Evolutionary conservation across 2,113 vertebrate species (phyloP).

Genomic region (Epinephelus moara): DNA sequence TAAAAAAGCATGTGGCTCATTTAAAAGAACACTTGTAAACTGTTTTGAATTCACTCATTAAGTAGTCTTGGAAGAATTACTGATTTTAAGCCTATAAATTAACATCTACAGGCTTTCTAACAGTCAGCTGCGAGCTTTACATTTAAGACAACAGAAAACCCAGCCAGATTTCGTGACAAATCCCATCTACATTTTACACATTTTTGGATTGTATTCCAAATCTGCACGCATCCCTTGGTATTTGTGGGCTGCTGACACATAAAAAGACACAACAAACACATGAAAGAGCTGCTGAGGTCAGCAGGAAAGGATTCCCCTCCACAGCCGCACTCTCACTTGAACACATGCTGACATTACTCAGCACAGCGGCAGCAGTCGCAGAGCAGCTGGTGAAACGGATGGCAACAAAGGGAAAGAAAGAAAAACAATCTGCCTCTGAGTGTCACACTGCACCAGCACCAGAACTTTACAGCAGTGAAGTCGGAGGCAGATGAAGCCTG

Average conservation of each 20-base stretch:
- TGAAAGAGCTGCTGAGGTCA: constrained; percentile 60
- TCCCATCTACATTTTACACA: neutral
- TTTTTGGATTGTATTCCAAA: neutral
- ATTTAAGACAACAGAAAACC: neutral
- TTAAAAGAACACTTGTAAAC: neutral
- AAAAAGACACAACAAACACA: constrained; percentile 20
- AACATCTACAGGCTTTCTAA: neutral
- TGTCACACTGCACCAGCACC: constrained; percentile 2
- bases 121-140: neutral
- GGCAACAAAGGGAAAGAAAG: constrained; percentile 35
- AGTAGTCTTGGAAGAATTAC: neutral
- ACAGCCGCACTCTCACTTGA: constrained; percentile 55
- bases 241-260: neutral
- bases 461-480: neutral
- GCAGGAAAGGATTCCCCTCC: constrained; percentile 40
- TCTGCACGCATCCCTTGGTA: neutral
- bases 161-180: neutral
- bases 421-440: constrained; percentile 33
- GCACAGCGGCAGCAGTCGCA: constrained; percentile 56
- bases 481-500: neutral
- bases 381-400: constrained; percentile 59
- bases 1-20: neutral
- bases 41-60: neutral
- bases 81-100: neutral
- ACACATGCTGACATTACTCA: constrained; percentile 74